These are phyloP conservation scores for Ophiodon elongatus DNA, from an alignment of 2,113 vertebrate species.

Conservation along the genomic window DNA sequence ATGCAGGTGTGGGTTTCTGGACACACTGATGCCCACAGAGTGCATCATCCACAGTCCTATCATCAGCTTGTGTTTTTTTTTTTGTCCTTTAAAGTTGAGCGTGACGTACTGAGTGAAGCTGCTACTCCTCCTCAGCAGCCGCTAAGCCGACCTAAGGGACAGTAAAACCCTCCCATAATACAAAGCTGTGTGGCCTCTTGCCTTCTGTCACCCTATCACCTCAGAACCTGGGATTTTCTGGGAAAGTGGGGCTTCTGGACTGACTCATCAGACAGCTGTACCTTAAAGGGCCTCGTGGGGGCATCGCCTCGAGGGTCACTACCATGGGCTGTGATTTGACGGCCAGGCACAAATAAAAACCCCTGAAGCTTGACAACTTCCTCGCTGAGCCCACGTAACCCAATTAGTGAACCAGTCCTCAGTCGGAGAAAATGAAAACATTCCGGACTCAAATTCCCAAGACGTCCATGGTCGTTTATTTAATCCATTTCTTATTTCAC, in stretches of 20 bases:
- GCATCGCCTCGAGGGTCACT: conserved; percentile 71
- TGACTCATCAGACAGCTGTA: conserved; percentile 80
- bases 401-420: conserved; percentile 77
- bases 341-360: conserved; percentile 78
- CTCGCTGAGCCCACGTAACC: conserved; percentile 76
- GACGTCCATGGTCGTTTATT: conserved; percentile 70
- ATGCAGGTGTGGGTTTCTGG: conserved; percentile 21
- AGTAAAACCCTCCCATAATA: conserved; percentile 62
- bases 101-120: conserved; percentile 22
- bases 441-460: conserved; percentile 73
- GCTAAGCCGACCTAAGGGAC: conserved; percentile 55
- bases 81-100: conserved; percentile 27
- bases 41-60: conserved; percentile 20
- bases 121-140: conserved; percentile 47
- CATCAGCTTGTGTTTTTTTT: conserved; percentile 23
- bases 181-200: conserved; percentile 68
- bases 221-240: conserved; percentile 66
- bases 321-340: conserved; percentile 64
- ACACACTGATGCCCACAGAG: not conserved
- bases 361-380: conserved; percentile 83
- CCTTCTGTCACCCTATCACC: conserved; percentile 73
- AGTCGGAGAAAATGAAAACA: conserved; percentile 78
- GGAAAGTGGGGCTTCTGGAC: conserved; percentile 71
- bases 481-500: conserved; percentile 72
- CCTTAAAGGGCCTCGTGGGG: conserved; percentile 80